Conservation (phyloP, 2,113 vertebrate species). For the Corythornis madagascariensis region DNA sequence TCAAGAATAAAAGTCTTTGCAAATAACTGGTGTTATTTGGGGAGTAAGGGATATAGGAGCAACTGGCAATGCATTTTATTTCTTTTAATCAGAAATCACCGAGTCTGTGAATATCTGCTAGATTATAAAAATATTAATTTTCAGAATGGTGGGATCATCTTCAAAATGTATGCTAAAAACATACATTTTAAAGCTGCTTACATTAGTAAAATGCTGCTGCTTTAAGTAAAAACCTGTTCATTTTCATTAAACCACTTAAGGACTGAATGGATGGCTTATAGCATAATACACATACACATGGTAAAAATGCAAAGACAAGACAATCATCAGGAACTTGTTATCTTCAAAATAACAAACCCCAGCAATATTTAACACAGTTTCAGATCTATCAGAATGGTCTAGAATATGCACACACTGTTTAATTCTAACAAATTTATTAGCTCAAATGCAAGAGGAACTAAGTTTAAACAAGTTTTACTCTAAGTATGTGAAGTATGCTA, state of each 20-base stretch:
- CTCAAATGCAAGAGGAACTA: not conserved
- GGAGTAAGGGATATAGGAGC: fast-evolving
- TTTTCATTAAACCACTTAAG: not conserved
- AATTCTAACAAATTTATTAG: not conserved
- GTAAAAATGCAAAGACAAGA: not conserved
- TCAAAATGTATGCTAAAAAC: not conserved
- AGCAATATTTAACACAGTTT: not conserved
- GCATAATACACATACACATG: not conserved
- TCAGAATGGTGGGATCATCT: not conserved
- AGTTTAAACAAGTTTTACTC: not conserved
- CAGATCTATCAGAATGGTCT: not conserved
- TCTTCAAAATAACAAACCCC: not conserved
- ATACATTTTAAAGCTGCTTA: not conserved
- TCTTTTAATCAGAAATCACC: not conserved
- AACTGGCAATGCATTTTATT: not conserved
- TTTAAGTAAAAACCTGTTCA: not conserved
- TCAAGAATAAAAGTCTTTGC: not conserved
- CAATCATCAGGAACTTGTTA: not conserved
- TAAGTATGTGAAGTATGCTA: not conserved
- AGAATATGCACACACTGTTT: not conserved
- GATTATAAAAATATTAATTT: not conserved
- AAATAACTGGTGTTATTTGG: not conserved
- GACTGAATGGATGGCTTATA: not conserved
- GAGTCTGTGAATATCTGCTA: not conserved
- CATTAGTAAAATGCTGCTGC: not conserved